Evolutionary conservation across 2,113 vertebrate genomes (phyloP).

Genomic region (Carassius auratus): DNA sequence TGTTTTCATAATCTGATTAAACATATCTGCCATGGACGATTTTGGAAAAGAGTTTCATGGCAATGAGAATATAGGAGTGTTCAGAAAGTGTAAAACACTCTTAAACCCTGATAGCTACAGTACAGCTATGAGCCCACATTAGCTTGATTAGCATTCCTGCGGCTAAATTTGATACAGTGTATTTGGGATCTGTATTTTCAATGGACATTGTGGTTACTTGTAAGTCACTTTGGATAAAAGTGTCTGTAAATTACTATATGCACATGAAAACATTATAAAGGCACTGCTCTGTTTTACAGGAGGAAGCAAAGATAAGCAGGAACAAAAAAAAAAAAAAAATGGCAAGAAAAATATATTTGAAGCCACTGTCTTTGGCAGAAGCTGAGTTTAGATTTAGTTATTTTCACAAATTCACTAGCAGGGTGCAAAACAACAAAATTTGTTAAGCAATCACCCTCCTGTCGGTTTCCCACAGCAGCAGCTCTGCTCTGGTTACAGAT

Average conservation of each 20-base stretch:
- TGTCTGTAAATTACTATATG: background rate
- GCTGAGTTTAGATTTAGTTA: background rate
- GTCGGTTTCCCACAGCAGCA: background rate
- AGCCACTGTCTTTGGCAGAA: background rate
- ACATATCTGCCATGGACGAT: constrained; percentile 23
- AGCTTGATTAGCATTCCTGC: background rate
- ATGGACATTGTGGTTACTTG: too few species aligned
- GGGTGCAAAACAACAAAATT: background rate
- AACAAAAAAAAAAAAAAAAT: background rate
- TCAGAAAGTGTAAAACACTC: constrained; percentile 22
- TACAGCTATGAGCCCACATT: constrained; percentile 1
- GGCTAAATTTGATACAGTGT: background rate
- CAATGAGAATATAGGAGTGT: background rate
- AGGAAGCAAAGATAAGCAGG: background rate
- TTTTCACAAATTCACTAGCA: background rate
- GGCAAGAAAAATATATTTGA: background rate
- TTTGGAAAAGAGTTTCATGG: constrained; percentile 6
- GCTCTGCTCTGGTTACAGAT: background rate
- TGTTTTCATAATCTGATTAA: constrained; percentile 50
- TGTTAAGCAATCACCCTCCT: constrained; percentile 15
- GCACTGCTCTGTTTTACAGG: background rate
- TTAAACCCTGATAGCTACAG: background rate
- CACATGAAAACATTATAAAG: background rate
- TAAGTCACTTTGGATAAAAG: background rate
- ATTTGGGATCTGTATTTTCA: too few species aligned